These are phyloP conservation scores for Sinocyclocheilus rhinocerous DNA, from an alignment of 2,113 vertebrate genomes.

Conservation along the genomic window DNA sequence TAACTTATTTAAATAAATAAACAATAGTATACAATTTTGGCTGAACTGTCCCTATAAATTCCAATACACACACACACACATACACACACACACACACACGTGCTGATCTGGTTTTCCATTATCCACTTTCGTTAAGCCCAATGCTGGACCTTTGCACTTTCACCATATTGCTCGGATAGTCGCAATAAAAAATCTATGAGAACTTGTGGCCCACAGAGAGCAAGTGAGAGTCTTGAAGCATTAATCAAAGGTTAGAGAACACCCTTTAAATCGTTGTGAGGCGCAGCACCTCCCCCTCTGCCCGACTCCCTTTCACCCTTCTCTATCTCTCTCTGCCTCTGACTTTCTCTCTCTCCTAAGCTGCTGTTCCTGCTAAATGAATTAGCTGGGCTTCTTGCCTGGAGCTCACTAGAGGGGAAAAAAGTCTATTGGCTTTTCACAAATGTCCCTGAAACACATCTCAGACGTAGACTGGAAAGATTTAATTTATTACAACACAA, in stretches of 20 bases:
- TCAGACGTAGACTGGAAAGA: neutral
- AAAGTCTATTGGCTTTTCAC: constrained; percentile 15
- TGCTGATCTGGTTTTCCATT: constrained; percentile 2
- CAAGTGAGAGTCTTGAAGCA: constrained; percentile 50
- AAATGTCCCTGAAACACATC: neutral
- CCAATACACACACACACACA: neutral
- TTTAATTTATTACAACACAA: constrained; percentile 28
- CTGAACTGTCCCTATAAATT: neutral
- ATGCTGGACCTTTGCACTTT: constrained; percentile 1
- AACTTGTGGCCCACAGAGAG: constrained; percentile 43
- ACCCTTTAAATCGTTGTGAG: constrained; percentile 1
- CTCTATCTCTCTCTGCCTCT: constrained; percentile 13
- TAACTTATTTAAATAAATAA: no score
- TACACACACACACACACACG: neutral
- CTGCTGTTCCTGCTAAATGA: constrained; percentile 52
- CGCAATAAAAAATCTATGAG: constrained; percentile 60
- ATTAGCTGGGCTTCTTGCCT: constrained; percentile 48
- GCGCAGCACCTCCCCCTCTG: neutral
- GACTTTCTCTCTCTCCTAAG: constrained; percentile 9
- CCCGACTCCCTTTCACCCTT: constrained; percentile 17
- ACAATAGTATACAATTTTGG: no score
- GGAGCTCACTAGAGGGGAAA: constrained; percentile 26
- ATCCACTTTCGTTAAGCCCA: neutral
- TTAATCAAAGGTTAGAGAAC: constrained; percentile 55
- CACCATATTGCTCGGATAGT: constrained; percentile 18